Conservation (phyloP, 2,113 vertebrate species). For the Lamprologus tigripictilis region DNA sequence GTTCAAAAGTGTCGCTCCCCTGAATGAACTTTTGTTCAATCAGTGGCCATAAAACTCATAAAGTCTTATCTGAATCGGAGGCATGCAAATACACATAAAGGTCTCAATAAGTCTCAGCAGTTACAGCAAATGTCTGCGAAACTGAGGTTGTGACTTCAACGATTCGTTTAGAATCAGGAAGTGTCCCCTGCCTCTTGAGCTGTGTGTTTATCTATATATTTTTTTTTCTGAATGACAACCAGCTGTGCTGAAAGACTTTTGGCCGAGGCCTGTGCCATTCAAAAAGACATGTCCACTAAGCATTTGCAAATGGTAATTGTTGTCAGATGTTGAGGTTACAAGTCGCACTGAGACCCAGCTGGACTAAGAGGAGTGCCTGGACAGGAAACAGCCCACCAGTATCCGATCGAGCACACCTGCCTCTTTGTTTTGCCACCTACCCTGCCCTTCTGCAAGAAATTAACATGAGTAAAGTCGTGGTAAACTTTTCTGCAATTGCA, state of each 20-base stretch:
- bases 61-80: not conserved
- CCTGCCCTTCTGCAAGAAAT: conserved; percentile 20
- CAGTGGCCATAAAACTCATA: not conserved
- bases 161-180: conserved; percentile 19
- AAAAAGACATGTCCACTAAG: not conserved
- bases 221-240: conserved; percentile 48
- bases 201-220: conserved; percentile 30
- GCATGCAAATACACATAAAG: not conserved
- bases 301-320: conserved; percentile 12
- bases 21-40: conserved; percentile 3
- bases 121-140: not conserved
- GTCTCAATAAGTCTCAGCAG: not conserved
- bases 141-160: not conserved
- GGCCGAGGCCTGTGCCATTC: not conserved
- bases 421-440: conserved; percentile 27
- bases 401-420: conserved; percentile 21
- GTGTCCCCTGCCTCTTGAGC: not conserved
- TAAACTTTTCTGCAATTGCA: conserved; percentile 36
- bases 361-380: conserved; percentile 9
- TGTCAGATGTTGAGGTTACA: conserved; percentile 53
- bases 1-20: not conserved
- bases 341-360: conserved; percentile 6
- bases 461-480: not conserved
- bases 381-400: not conserved
- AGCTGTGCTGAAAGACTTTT: conserved; percentile 32